A percentile compares a stretch with the other conserved stretches of the same genome.
Conservation (phyloP, 1,140 invertebrate species). For the Lordiphosa clarofinis region DNA sequence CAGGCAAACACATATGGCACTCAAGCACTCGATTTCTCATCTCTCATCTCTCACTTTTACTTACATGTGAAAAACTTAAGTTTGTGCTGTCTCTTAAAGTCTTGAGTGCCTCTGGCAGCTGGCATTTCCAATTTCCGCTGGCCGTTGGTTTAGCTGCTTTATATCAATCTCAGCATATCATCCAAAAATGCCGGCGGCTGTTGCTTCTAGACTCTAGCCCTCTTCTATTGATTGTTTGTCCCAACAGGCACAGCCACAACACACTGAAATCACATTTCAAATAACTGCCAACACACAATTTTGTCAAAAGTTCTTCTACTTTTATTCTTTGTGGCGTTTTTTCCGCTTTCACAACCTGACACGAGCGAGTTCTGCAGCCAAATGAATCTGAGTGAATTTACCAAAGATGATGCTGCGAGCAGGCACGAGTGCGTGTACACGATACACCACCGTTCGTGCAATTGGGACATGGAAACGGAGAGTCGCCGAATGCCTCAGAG, state of each 20-base stretch:
- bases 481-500: slow-evolving; percentile 1
- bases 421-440: slow-evolving; percentile 19
- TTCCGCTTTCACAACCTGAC: slow-evolving; percentile 59
- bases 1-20: slow-evolving; percentile 5
- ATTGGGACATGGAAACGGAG: slow-evolving; percentile 8
- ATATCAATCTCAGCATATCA: slow-evolving; percentile 44
- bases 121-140: slow-evolving; percentile 65
- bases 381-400: slow-evolving; percentile 66
- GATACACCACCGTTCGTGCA: slow-evolving; percentile 16
- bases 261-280: slow-evolving; percentile 6
- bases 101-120: slow-evolving; percentile 7
- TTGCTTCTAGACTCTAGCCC: slow-evolving; percentile 38
- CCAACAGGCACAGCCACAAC: background rate
- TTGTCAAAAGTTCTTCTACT: slow-evolving; percentile 14
- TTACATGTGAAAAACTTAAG: slow-evolving; percentile 31
- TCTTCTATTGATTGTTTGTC: slow-evolving; percentile 25
- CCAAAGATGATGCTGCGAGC: slow-evolving; percentile 71
- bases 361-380: slow-evolving; percentile 75
- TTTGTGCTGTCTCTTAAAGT: slow-evolving; percentile 1
- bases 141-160: slow-evolving; percentile 28
- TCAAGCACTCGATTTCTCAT: slow-evolving; percentile 20
- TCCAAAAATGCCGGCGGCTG: slow-evolving; percentile 59
- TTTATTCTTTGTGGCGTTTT: slow-evolving; percentile 28
- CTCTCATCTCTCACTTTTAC: slow-evolving; percentile 30
- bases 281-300: slow-evolving; percentile 42